These are phyloP conservation scores for Drosophila subpulchrella DNA, from an alignment of 1,140 invertebrate genomes.

Conservation along the genomic window DNA sequence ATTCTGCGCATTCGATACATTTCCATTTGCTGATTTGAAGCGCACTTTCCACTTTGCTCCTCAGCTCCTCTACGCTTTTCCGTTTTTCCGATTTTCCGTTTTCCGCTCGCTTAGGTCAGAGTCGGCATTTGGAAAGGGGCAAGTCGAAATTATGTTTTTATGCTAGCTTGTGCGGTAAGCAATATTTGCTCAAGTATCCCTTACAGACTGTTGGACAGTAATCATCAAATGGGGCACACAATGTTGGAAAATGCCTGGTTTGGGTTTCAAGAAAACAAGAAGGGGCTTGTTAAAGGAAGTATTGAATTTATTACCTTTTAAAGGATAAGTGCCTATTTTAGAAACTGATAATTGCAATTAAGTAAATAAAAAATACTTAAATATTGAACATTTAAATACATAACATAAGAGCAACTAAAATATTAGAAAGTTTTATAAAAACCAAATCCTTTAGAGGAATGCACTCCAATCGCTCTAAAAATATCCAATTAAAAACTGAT, in stretches of 20 bases:
- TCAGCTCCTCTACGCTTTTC: constrained; percentile 5
- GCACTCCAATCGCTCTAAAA: background rate
- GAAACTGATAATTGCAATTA: no score
- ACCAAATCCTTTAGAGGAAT: background rate
- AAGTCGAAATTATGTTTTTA: constrained; percentile 50
- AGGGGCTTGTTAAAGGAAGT: background rate
- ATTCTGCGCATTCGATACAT: constrained; percentile 47
- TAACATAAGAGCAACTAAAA: no score
- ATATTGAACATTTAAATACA: no score
- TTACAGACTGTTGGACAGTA: constrained; percentile 28
- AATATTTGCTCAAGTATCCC: constrained; percentile 46
- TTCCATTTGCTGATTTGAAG: constrained; percentile 65
- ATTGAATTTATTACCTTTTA: no score
- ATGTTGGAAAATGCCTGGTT: constrained; percentile 6
- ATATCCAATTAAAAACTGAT: constrained; percentile 6
- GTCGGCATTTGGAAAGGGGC: constrained; percentile 19
- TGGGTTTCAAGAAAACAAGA: background rate
- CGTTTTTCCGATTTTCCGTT: constrained; percentile 30
- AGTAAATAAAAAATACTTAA: no score
- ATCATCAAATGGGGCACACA: constrained; percentile 30
- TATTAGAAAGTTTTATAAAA: no score
- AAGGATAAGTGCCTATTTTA: no score
- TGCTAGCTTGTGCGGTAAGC: constrained; percentile 42
- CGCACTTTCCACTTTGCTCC: constrained; percentile 43
- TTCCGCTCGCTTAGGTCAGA: constrained; percentile 56